Conservation (phyloP, 2,888 invertebrate genomes). For the Amiota communis region DNA sequence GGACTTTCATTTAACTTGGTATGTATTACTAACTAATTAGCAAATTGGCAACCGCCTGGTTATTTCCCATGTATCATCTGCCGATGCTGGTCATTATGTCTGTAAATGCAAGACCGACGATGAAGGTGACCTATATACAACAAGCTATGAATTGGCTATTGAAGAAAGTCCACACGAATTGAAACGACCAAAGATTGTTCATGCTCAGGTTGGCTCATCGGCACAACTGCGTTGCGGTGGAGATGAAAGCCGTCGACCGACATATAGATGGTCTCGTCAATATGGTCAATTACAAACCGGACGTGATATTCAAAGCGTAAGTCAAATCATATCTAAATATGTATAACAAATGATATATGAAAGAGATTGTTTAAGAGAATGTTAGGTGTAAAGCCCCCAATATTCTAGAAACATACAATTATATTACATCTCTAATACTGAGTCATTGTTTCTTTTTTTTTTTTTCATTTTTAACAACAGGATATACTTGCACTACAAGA, state of each 20-base stretch:
- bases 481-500: constrained; percentile 79
- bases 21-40: constrained; percentile 48
- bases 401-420: too few species aligned
- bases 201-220: constrained; percentile 75
- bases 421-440: not conserved
- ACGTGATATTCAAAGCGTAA: constrained; percentile 63
- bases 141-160: constrained; percentile 75
- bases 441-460: not conserved
- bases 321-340: constrained; percentile 32
- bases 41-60: constrained; percentile 74
- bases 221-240: constrained; percentile 81
- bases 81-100: constrained; percentile 90
- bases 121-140: constrained; percentile 73
- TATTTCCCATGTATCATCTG: constrained; percentile 82
- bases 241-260: constrained; percentile 52
- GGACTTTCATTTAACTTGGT: not conserved
- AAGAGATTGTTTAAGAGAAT: too few species aligned
- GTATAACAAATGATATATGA: not conserved
- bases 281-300: constrained; percentile 70
- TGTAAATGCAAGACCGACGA: constrained; percentile 80
- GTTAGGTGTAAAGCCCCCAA: too few species aligned
- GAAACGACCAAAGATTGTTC: constrained; percentile 69
- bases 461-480: constrained; percentile 72
- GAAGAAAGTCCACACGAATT: constrained; percentile 64
- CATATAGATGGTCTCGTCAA: constrained; percentile 71